These are phyloP conservation scores for Aphelocoma coerulescens DNA, from an alignment of 2,113 vertebrate genomes.

Conservation along the genomic window DNA sequence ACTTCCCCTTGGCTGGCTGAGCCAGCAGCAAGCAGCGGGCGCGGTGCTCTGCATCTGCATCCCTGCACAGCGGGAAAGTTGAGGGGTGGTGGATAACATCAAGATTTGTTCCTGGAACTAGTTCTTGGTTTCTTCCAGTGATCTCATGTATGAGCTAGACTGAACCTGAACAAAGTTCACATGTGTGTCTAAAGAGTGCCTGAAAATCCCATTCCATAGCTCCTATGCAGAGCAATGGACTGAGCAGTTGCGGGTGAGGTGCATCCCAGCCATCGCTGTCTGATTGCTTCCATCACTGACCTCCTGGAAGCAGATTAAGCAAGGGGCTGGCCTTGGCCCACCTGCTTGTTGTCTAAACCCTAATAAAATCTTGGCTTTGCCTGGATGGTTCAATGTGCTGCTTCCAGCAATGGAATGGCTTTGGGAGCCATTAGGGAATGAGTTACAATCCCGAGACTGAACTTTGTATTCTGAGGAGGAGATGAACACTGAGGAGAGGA, in stretches of 20 bases:
- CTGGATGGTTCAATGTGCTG: not conserved
- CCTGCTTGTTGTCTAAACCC: slow-evolving; percentile 5
- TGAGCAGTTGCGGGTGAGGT: accelerated
- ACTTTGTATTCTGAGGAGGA: not conserved
- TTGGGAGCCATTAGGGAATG: not conserved
- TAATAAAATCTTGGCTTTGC: slow-evolving; percentile 24
- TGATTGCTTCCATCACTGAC: not conserved
- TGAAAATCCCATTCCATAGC: not conserved
- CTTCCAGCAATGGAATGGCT: not conserved
- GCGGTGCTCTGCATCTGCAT: not conserved
- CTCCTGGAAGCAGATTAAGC: not conserved
- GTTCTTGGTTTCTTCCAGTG: slow-evolving; percentile 15
- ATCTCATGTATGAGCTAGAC: not conserved
- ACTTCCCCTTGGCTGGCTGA: not conserved
- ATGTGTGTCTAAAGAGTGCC: not conserved
- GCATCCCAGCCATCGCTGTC: accelerated
- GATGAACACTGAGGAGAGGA: not conserved
- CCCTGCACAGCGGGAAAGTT: accelerated
- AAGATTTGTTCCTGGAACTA: slow-evolving; percentile 3
- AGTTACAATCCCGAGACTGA: not conserved
- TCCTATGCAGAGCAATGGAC: not conserved
- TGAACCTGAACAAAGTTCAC: not conserved
- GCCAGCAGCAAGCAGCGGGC: not conserved
- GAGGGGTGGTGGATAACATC: not conserved
- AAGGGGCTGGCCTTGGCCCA: not conserved